Evolutionary conservation across 2,888 invertebrate species (phyloP).

Genomic region (Cynaeus angustus): DNA sequence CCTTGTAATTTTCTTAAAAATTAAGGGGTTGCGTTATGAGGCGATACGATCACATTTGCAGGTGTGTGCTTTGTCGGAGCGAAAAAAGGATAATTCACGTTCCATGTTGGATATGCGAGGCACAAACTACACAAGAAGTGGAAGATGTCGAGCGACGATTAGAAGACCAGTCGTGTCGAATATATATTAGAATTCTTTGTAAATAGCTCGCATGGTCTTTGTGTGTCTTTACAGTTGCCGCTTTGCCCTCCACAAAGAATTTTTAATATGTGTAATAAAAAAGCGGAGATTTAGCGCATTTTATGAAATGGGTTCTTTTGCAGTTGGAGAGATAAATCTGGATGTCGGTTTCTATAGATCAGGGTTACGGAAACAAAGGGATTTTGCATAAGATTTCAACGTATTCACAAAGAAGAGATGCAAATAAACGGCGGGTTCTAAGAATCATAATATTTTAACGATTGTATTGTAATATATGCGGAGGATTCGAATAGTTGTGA

Average conservation of each 20-base stretch:
- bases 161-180: conserved; percentile 51
- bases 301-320: conserved; percentile 30
- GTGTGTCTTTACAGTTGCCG: conserved; percentile 28
- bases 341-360: conserved; percentile 31
- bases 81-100: conserved; percentile 45
- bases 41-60: conserved; percentile 30
- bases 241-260: conserved; percentile 41
- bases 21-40: conserved; percentile 1
- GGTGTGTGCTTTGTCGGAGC: conserved; percentile 40
- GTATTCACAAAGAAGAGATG: neutral
- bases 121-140: conserved; percentile 47
- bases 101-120: conserved; percentile 37
- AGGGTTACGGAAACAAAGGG: conserved; percentile 13
- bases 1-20: conserved; percentile 1
- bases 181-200: conserved; percentile 52
- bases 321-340: conserved; percentile 35
- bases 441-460: neutral
- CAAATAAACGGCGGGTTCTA: conserved; percentile 1
- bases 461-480: conserved; percentile 1
- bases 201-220: conserved; percentile 43
- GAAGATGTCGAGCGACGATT: conserved; percentile 51
- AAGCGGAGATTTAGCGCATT: conserved; percentile 34
- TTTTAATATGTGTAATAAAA: conserved; percentile 40
- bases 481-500: neutral
- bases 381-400: conserved; percentile 14